Evolutionary conservation across 2,113 vertebrate genomes (phyloP), one percentile per base, ranked within the genome.

Genomic region (Merops nubicus): DNA sequence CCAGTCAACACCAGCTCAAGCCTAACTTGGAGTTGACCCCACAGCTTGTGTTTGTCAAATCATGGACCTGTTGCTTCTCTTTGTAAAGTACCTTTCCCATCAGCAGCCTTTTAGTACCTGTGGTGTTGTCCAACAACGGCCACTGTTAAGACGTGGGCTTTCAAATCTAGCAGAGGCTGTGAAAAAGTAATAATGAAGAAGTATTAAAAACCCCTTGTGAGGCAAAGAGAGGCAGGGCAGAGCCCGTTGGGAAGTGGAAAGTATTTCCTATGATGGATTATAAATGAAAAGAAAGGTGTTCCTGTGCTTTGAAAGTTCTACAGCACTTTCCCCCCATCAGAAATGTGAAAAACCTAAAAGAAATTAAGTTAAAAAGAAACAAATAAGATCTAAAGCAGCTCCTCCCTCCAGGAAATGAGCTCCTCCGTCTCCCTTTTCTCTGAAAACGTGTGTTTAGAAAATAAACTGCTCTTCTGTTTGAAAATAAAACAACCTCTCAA

Each of bases 401-500:
- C 68, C 94, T 96, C 56, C 86, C 80, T 87, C 15, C 94, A 96
- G 96, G 95, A 96, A 97, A 97, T 95, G 34, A 96, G 38, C 42
- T 94, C n/a, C 67, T 93, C 70, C 93, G 57, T 96, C 94, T 96
- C 93, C 9, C 45, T 96, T 96, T 93, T 96, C 86, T 93, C 72
- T 94, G 93, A 96, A 96, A 93, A 94, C 76, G 70, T 93, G 57
- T 92, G 85, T 96, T 94, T 91, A 95, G 90, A 94, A 96, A 97
- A 96, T 93, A 96, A 94, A 90, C 90, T 91, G 68, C 4, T 90
- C 95, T 96, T 95, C 92, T 94, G 56, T 93, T 92, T 94, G 94
- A 96, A 95, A 96, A 94, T 89, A 87, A 95, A 93, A 84, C 77
- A 87, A 95, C 60, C 94, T 92, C 96, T 96, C 95, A 94, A 93